Evolutionary conservation across 2,888 invertebrate genomes (phyloP), one percentile per base, ranked within the genome.

Genomic region (Tuta absoluta): DNA sequence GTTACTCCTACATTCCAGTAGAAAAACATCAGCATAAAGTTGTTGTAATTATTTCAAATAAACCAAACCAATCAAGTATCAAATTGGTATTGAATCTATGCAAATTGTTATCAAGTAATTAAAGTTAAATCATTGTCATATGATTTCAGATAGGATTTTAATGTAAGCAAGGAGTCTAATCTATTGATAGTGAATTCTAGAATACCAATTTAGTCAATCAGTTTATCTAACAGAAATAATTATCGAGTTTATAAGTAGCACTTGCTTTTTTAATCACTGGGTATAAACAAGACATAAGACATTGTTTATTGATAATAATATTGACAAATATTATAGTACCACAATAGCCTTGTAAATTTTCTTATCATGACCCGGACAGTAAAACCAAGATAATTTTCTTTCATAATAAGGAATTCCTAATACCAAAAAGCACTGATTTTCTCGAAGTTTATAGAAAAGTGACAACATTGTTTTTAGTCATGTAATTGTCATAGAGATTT

Each of bases 361-460:
- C 2, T 56, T 56, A 56, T 56, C 56, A 28, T 53, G 8, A 53
- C 10, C 53, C 24, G 53, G 24, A 53, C 19, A 51, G 21, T 11
- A 19, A 51, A 51, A 7, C 10, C 1, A 21, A 56, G 56, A 33
- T 23, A 23, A 28, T 1, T 23, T 23, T 23, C 23, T 51, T 51
- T 28, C 8, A 56, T 14, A 24, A 23, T 56, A 33, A 56, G 24
- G 12, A 21, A 14, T 8, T 53, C 4, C 14, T 19, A 17, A 49
- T 49, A 12, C 28, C n/a, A n/a, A n/a, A 28, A 28, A 38, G 2
- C 8, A 11, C 8, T 5, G 11, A 38, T 38, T 38, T 38, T 38
- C 11, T 2, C 38, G 1, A 8, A 11, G 38, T 38, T 38, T 41
- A 14, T 41, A 14, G 41, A 41, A n/a, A 11, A 38, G 1, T 3